phyloP scores from a whole-genome alignment of 2,797 vertebrate genomes.

The Chiroxiphia lanceolata region DNA sequence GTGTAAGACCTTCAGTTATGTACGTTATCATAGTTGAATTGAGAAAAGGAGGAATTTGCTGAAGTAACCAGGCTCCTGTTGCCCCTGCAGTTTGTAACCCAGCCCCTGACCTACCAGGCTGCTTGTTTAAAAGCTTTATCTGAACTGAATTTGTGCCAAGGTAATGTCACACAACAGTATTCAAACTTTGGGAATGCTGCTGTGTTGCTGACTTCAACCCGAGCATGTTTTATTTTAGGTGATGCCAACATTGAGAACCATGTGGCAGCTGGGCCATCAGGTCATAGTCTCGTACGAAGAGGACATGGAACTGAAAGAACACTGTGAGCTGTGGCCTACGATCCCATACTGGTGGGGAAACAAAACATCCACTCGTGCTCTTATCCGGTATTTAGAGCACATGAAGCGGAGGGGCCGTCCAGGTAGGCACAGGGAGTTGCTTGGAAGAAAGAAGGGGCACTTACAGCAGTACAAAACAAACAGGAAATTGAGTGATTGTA shows the following conservation, averaged over 20 bases:
- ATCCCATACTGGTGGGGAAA: conserved; percentile 92
- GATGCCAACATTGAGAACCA: conserved; percentile 76
- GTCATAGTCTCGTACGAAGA: conserved; percentile 88
- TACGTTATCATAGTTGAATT: background rate
- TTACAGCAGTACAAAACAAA: background rate
- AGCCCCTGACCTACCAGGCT: background rate
- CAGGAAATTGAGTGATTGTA: accelerated
- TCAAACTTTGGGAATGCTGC: background rate
- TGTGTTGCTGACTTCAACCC: background rate
- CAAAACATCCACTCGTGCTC: conserved; percentile 70
- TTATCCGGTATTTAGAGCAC: conserved; percentile 81
- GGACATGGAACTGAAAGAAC: background rate
- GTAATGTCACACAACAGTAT: background rate
- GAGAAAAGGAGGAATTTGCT: background rate
- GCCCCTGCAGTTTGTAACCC: background rate
- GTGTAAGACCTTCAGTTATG: background rate
- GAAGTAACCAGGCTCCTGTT: background rate
- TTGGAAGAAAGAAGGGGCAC: accelerated
- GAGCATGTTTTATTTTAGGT: conserved; percentile 68
- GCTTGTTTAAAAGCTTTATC: background rate
- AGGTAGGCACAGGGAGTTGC: conserved; percentile 63
- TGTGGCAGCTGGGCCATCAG: conserved; percentile 85
- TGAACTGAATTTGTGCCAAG: background rate
- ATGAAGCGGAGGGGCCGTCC: conserved; percentile 83
- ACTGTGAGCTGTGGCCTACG: conserved; percentile 83